Base-by-base conservation (phyloP, 2,888 invertebrate genomes). In the Pedicia rivosa region DNA sequence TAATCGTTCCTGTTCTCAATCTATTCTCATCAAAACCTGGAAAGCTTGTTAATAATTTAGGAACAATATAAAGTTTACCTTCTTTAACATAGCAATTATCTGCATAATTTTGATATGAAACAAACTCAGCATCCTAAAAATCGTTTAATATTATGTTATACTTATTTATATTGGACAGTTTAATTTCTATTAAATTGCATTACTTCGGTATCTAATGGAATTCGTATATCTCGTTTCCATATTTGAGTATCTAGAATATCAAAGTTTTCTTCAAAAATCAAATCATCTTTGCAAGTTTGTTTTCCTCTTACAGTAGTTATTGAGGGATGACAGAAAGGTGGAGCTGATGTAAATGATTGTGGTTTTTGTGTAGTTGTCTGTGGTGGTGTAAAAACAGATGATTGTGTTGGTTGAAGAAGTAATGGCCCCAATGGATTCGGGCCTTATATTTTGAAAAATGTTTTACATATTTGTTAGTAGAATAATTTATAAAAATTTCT, bases 191-290 rank as follows among this genome's bases (percentile, higher is more conserved):
- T 30, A 12, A 3, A 22, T 12, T 20, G 5, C 30, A 53, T 55
- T 48, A 65, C 67, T 14, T 55, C 62, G 33, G 53, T 53, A 31
- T 62, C 59, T 4, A 58, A 53, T 7, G 70, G 68, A 26, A 72
- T 60, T 35, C 66, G 69, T 42, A 72, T 65, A 43, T 74, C 72
- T 3, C 68, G 56, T 33, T 58, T 59, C 75, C 76, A 76, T 35
- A 63, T 50, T 1, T 54, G 54, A n/a, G 55, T 56, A 31, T 64
- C 53, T 0, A 73, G 46, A 1, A 39, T 38, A 24, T 67, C 57
- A 47, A 80, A 80, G 38, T 64, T 57, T 35, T 79, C 78, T 33
- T 73, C 66, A 43, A 79, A 73, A 38, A 79, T 55, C 2, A 67
- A 52, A 40, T 66, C 56, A 0, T 67, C 67, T 9, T 59, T 55